Evolutionary conservation across 2,797 vertebrate genomes (phyloP).

Genomic region (Acanthurus tractus): DNA sequence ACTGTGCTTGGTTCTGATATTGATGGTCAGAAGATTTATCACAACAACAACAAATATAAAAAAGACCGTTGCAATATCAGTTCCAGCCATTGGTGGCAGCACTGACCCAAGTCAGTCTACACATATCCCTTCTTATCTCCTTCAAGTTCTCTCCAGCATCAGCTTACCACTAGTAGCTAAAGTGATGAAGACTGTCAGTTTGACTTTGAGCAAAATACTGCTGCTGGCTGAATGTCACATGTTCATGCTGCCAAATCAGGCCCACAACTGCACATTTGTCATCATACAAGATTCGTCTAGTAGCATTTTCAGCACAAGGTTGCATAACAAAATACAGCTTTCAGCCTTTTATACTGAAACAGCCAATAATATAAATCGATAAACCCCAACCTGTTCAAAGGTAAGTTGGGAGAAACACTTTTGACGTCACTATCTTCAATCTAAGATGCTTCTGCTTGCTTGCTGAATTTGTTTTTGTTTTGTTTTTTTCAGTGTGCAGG

Average conservation of each 20-base stretch:
- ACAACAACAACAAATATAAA: neutral
- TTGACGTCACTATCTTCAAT: too few relatives aligned
- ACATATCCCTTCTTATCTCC: neutral
- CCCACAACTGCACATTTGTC: too few relatives aligned
- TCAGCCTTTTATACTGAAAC: too few relatives aligned
- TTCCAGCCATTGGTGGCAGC: neutral
- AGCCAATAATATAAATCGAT: too few relatives aligned
- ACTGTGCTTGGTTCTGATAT: neutral
- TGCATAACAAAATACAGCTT: too few relatives aligned
- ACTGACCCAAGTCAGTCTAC: neutral
- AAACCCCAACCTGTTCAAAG: neutral
- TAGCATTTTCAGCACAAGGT: too few relatives aligned
- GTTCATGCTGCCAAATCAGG: constrained; percentile 5
- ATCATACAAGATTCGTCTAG: too few relatives aligned
- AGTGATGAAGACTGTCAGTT: neutral
- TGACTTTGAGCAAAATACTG: neutral
- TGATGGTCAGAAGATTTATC: neutral
- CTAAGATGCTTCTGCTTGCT: neutral
- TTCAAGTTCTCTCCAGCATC: neutral
- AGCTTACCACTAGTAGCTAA: neutral
- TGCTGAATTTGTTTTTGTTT: neutral
- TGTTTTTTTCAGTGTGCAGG: neutral
- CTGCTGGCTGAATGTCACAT: constrained; percentile 9
- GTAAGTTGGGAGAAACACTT: constrained; percentile 4
- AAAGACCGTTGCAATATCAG: neutral